Evolutionary conservation across 2,113 vertebrate species (phyloP).

Genomic region (Patagioenas fasciata): DNA sequence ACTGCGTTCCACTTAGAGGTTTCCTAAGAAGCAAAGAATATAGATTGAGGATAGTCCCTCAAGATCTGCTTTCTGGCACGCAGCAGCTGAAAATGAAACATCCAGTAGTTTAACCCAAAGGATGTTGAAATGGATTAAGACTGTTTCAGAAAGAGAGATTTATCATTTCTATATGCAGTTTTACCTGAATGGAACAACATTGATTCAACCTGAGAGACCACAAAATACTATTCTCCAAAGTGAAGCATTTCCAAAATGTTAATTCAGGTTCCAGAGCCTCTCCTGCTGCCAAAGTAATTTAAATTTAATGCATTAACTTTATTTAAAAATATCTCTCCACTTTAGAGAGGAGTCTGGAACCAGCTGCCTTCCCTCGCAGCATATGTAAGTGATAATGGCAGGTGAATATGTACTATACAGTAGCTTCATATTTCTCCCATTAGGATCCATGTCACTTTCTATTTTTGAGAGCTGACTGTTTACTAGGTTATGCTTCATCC

Average conservation of each 20-base stretch:
- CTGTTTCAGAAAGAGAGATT: neutral
- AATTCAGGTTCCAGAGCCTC: neutral
- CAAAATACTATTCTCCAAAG: neutral
- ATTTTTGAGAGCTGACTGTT: constrained; percentile 50
- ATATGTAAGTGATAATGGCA: constrained; percentile 48
- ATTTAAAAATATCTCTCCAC: neutral
- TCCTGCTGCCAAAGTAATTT: neutral
- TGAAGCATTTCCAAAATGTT: neutral
- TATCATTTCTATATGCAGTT: neutral
- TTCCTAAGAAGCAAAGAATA: neutral
- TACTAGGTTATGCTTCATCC: neutral
- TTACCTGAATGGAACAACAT: neutral
- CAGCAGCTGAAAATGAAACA: neutral
- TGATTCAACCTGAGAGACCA: neutral
- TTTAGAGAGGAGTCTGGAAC: neutral
- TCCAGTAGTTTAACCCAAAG: neutral
- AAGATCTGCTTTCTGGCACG: neutral
- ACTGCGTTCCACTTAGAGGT: neutral
- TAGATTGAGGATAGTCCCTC: neutral
- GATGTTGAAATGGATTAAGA: neutral
- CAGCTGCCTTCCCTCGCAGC: constrained; percentile 11
- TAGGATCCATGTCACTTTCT: constrained; percentile 41
- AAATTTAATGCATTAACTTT: neutral
- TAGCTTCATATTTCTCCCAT: constrained; percentile 43
- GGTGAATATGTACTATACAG: constrained; percentile 21